Evolutionary conservation across 2,113 vertebrate species (phyloP).

Genomic region (Megaceryle torquata): DNA sequence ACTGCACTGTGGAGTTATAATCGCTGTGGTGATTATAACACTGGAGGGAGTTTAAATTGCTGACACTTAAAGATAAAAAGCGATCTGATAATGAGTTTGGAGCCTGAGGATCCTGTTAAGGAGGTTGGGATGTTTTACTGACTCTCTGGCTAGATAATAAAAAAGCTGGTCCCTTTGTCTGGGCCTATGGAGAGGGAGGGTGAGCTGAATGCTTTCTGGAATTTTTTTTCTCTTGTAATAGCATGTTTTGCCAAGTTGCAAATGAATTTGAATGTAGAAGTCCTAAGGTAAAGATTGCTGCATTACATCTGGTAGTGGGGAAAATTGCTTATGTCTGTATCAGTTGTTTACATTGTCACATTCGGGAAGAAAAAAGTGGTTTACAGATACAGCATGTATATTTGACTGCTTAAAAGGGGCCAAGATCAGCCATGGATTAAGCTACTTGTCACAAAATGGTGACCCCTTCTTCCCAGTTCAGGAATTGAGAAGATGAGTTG

Average conservation of each 20-base stretch:
- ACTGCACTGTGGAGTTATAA: background rate
- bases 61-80: background rate
- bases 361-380: background rate
- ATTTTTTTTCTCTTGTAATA: background rate
- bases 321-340: background rate
- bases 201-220: background rate
- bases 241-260: background rate
- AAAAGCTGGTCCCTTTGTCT: background rate
- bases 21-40: background rate
- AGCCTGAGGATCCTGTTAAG: slow-evolving; percentile 22
- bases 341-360: background rate
- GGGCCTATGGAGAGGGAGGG: background rate
- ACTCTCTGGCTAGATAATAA: background rate
- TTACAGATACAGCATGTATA: background rate
- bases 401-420: background rate
- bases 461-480: background rate
- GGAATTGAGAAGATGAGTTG: background rate
- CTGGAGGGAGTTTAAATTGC: slow-evolving; percentile 20
- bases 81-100: slow-evolving; percentile 35
- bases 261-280: background rate
- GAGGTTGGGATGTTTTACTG: background rate
- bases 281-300: background rate
- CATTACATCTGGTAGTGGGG: background rate
- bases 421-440: background rate
- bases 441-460: background rate